A percentile compares a stretch with the other conserved stretches of the same genome.
These are phyloP conservation scores for Drosophila vallismaia DNA, from an alignment of 2,888 invertebrate species.

Conservation along the genomic window DNA sequence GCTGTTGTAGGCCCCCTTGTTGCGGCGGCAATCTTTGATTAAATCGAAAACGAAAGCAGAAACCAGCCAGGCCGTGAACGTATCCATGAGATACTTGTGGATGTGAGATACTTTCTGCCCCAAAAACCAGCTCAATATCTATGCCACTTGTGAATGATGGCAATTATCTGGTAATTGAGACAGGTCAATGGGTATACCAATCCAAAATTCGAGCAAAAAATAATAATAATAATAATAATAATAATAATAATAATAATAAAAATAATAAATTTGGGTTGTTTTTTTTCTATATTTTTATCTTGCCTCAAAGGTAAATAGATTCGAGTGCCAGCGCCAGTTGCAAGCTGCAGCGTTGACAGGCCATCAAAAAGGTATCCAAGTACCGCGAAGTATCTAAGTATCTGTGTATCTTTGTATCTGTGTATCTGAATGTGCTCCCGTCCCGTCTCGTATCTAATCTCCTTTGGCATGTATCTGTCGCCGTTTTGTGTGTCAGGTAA, in stretches of 20 bases:
- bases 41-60: conserved; percentile 22
- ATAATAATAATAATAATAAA: too few species aligned
- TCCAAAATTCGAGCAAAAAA: background rate
- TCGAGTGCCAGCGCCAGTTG: background rate
- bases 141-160: background rate
- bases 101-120: conserved; percentile 8
- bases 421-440: conserved; percentile 23
- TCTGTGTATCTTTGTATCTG: background rate
- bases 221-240: background rate
- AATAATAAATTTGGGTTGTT: too few species aligned
- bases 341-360: background rate
- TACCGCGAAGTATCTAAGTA: background rate
- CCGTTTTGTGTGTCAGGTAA: conserved; percentile 34
- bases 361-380: conserved; percentile 6
- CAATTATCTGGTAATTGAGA: conserved; percentile 1
- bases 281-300: too few species aligned
- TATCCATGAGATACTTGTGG: conserved; percentile 28
- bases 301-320: background rate
- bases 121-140: background rate
- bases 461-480: conserved; percentile 29
- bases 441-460: conserved; percentile 33
- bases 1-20: conserved; percentile 31
- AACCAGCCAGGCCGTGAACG: conserved; percentile 1
- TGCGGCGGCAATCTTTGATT: conserved; percentile 39
- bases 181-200: background rate